Percentiles rank a stretch among this genome's conserved stretches.
Evolutionary conservation across 2,888 invertebrate genomes (phyloP).

Genomic region (Synanthedon formicaeformis): DNA sequence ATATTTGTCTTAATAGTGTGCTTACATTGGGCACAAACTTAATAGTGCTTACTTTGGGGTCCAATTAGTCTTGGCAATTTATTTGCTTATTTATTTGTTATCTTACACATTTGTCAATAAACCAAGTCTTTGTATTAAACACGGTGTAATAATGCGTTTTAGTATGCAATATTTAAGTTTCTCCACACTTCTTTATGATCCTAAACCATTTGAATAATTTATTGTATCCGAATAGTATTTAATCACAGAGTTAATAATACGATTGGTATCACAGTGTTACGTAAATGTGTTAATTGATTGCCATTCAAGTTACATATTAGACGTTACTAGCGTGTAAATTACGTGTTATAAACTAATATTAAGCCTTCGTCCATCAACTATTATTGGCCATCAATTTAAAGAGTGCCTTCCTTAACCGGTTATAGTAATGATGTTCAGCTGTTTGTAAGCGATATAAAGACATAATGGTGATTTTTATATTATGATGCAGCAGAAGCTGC

Average conservation of each 20-base stretch:
- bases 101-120: no score
- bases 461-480: no score
- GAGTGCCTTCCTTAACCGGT: neutral
- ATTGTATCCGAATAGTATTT: neutral
- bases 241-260: neutral
- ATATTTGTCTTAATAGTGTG: no score
- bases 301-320: constrained; percentile 4
- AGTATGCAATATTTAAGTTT: no score
- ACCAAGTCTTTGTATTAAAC: no score
- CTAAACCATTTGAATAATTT: neutral
- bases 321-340: constrained; percentile 20
- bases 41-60: no score
- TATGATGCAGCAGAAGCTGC: no score
- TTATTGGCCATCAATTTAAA: neutral
- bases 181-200: no score
- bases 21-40: no score
- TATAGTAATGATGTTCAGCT: neutral
- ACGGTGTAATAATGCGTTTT: no score
- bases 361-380: neutral
- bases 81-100: no score
- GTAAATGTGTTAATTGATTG: constrained; percentile 6
- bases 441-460: neutral
- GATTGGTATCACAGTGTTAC: constrained; percentile 8
- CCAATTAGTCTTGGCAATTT: no score
- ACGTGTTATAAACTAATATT: constrained; percentile 6